Base-by-base conservation (phyloP, 2,797 vertebrate species). In the Poecilia picta region DNA sequence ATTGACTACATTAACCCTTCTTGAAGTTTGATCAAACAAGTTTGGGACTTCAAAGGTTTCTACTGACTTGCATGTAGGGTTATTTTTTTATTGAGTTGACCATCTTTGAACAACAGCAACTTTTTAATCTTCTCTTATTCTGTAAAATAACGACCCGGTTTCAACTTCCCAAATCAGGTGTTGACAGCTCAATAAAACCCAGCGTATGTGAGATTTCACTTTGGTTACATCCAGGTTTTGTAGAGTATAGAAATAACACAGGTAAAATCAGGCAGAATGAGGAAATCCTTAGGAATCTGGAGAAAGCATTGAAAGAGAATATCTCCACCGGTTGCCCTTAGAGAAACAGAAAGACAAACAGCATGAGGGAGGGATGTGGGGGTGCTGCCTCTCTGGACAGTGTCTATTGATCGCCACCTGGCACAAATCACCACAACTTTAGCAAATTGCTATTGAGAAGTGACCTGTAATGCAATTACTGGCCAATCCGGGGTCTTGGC, bases 391-490 rank as follows among this genome's bases (percentile, higher is more conserved):
- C 96, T 96, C 95, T 91, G 97, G 97, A 97, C 97, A 97, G 96
- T 94, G 94, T 83, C 96, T 97, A 99, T 99, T 96, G 98, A 99
- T 98, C 96, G 96, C 94, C 96, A 96, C 95, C 96, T 95, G 94
- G 96, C 97, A 97, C 97, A 97, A 97, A 98, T 98, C 97, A 97
- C 97, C 97, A 96, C 97, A 97, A 97, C 96, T 98, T 97, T 97
- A 96, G 97, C 96, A 98, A 98, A 99, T 98, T 98, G 97, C 97
- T 97, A 98, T 98, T 99, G 97, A 99, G 97, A 98, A 98, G 97
- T 98, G 97, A 98, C 97, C 97, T 98, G 97, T 98, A 98, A 98
- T 98, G 96, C 97, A 98, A 98, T 99, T 98, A 99, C 97, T 95
- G 96, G 94, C 96, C 97, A 97, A 98, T 97, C 97, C 96, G 94